Conservation (phyloP, 2,797 vertebrate species). For the Alosa sapidissima region DNA sequence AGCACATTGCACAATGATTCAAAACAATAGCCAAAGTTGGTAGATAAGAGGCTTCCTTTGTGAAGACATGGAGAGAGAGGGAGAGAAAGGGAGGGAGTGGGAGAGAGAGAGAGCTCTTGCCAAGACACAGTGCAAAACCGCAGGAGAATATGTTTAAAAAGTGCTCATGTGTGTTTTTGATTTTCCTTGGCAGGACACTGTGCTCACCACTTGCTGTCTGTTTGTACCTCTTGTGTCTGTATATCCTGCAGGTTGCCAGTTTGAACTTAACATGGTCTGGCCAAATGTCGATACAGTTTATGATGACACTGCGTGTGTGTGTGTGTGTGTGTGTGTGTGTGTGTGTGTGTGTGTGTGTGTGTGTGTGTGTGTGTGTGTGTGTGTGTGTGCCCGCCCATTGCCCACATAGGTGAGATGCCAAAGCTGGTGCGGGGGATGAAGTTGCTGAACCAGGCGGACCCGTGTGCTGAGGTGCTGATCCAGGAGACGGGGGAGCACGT, state of each 20-base stretch:
- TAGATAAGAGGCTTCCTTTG: neutral
- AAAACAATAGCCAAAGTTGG: neutral
- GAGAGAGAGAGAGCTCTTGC: neutral
- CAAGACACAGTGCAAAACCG: conserved; percentile 2
- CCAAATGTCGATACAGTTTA: neutral
- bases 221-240: neutral
- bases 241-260: neutral
- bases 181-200: neutral
- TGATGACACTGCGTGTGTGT: neutral
- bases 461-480: conserved; percentile 92
- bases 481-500: conserved; percentile 98
- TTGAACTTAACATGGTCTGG: neutral
- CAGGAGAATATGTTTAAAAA: neutral
- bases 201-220: neutral
- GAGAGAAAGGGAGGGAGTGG: neutral
- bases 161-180: neutral
- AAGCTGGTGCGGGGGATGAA: conserved; percentile 93
- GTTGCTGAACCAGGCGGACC: conserved; percentile 95
- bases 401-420: conserved; percentile 88
- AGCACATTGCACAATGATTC: neutral
- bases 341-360: neutral
- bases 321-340: neutral
- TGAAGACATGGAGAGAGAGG: neutral
- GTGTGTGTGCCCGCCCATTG: conserved; percentile 39
- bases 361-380: neutral